phyloP scores from a whole-genome alignment of 1,140 invertebrate genomes.

The Zaprionus gabonicus region DNA sequence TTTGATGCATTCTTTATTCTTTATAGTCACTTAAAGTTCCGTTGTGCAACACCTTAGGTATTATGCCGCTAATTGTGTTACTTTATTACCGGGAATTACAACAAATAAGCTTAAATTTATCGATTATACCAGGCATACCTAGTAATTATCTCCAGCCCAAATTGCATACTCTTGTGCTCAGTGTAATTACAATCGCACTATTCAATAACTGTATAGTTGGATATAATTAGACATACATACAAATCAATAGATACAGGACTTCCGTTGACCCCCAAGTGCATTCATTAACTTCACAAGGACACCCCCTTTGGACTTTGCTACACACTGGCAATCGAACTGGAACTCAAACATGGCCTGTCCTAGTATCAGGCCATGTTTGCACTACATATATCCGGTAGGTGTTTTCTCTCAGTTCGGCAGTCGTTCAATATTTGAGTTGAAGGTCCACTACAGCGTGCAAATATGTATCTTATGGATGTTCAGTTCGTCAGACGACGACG shows the following conservation, averaged over 20 bases:
- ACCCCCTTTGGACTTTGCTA: conserved; percentile 1
- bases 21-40: neutral
- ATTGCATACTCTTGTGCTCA: neutral
- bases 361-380: neutral
- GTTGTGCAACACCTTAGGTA: neutral
- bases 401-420: conserved; percentile 10
- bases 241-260: neutral
- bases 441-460: conserved; percentile 51
- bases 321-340: neutral
- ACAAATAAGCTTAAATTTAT: neutral
- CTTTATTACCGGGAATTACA: conserved; percentile 11
- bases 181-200: conserved; percentile 16
- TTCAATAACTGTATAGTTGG: conserved; percentile 14
- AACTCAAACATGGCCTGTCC: neutral
- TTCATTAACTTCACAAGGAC: conserved; percentile 5
- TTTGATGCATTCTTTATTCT: neutral
- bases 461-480: conserved; percentile 46
- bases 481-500: conserved; percentile 17
- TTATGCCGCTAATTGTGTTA: conserved; percentile 12
- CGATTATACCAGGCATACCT: neutral
- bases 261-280: neutral
- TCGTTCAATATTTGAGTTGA: conserved; percentile 57
- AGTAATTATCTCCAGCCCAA: conserved; percentile 19
- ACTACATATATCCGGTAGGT: conserved; percentile 16
- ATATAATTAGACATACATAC: neutral